Conservation (phyloP, 2,888 invertebrate species). For the Caenorhabditis sp. region DNA sequence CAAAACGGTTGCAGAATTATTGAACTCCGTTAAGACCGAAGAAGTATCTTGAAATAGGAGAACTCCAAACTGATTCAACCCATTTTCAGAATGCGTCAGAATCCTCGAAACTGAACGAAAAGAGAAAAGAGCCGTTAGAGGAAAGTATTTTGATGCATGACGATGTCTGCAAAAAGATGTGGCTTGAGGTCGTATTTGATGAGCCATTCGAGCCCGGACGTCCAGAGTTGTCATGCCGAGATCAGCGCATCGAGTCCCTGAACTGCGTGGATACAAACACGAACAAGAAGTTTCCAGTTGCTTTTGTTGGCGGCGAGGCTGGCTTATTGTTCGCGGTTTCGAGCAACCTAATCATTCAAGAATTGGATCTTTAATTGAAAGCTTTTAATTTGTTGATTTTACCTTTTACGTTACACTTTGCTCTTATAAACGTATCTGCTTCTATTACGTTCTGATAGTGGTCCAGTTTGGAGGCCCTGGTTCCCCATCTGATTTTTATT, state of each 20-base stretch:
- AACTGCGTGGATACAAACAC: conserved; percentile 38
- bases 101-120: not conserved
- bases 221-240: conserved; percentile 31
- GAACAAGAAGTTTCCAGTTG: conserved; percentile 7
- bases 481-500: not conserved
- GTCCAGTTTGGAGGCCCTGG: no score
- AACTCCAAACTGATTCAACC: not conserved
- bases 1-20: not conserved
- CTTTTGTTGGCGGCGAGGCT: conserved; percentile 60
- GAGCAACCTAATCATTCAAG: not conserved
- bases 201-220: conserved; percentile 19
- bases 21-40: conserved; percentile 12
- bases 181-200: conserved; percentile 51
- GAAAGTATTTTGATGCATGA: conserved; percentile 32
- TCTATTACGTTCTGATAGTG: not conserved
- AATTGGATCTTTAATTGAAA: conserved; percentile 13
- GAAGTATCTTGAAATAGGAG: not conserved
- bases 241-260: conserved; percentile 49
- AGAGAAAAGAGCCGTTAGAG: conserved; percentile 24
- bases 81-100: not conserved
- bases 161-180: conserved; percentile 54
- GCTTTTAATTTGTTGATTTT: not conserved
- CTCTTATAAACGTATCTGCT: no score
- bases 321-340: conserved; percentile 56
- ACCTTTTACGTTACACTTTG: not conserved